phyloP scores from a whole-genome alignment of 2,888 invertebrate species.

The Drosophila paranaensis region DNA sequence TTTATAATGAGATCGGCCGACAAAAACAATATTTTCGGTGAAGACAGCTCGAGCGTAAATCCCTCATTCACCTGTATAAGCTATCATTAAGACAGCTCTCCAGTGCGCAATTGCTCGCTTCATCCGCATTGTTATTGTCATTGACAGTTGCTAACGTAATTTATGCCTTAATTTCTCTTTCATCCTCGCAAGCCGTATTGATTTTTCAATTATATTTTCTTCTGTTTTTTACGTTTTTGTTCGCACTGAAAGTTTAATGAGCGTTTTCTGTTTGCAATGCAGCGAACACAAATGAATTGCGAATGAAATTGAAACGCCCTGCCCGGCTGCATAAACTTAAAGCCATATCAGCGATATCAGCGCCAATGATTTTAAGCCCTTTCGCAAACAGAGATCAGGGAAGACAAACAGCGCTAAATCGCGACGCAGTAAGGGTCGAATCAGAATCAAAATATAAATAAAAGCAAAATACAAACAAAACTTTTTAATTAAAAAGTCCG shows the following conservation, averaged over 20 bases:
- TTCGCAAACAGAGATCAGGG: slow-evolving; percentile 48
- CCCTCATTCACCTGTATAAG: slow-evolving; percentile 32
- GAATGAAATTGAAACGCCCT: slow-evolving; percentile 43
- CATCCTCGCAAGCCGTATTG: slow-evolving; percentile 24
- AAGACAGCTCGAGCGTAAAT: not conserved
- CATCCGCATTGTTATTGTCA: slow-evolving; percentile 29
- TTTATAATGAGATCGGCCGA: not conserved
- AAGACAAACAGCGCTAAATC: slow-evolving; percentile 43
- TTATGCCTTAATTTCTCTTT: slow-evolving; percentile 51
- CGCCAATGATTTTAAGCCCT: slow-evolving; percentile 34
- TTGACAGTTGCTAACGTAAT: slow-evolving; percentile 36
- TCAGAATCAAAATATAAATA: slow-evolving; percentile 17
- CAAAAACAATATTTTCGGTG: slow-evolving; percentile 3
- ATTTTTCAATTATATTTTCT: slow-evolving; percentile 22
- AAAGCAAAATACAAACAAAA: slow-evolving; percentile 62
- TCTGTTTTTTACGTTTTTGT: slow-evolving; percentile 15
- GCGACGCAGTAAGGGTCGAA: not conserved
- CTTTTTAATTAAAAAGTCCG: slow-evolving; percentile 79
- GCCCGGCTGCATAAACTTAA: slow-evolving; percentile 27
- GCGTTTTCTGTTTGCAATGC: slow-evolving; percentile 32
- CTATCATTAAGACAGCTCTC: slow-evolving; percentile 11
- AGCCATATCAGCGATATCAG: slow-evolving; percentile 2
- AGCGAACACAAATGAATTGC: slow-evolving; percentile 35
- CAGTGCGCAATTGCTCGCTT: slow-evolving; percentile 4
- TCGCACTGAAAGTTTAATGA: slow-evolving; percentile 61